phyloP scores from a whole-genome alignment of 2,113 vertebrate genomes.

The Cromileptes altivelis region DNA sequence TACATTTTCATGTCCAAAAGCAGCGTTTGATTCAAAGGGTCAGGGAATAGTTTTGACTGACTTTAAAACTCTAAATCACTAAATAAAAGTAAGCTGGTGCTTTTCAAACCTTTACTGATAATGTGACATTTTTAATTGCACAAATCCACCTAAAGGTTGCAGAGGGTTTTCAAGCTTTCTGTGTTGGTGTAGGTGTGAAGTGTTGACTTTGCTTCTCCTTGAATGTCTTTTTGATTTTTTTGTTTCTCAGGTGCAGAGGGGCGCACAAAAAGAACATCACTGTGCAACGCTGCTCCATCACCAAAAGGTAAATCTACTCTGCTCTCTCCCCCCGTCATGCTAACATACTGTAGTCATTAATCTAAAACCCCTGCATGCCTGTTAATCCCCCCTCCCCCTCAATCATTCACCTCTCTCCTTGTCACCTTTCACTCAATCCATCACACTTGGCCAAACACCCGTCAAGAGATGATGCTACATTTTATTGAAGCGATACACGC shows the following conservation, averaged over 20 bases:
- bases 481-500: conserved; percentile 42
- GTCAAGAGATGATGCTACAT: conserved; percentile 35
- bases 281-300: conserved; percentile 59
- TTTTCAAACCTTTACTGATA: conserved; percentile 3
- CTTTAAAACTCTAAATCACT: neutral
- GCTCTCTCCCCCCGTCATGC: conserved; percentile 31
- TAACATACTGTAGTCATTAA: conserved; percentile 63
- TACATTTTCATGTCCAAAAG: neutral
- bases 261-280: conserved; percentile 48
- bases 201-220: conserved; percentile 19
- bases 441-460: conserved; percentile 44
- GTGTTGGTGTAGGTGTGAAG: neutral
- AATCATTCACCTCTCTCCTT: conserved; percentile 39
- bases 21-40: neutral
- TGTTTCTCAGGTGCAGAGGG: conserved; percentile 76
- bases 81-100: neutral
- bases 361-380: conserved; percentile 56
- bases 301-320: conserved; percentile 77
- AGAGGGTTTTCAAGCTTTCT: conserved; percentile 1
- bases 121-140: conserved; percentile 3
- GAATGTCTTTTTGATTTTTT: conserved; percentile 9
- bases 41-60: neutral
- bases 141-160: neutral
- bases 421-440: conserved; percentile 53
- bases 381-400: conserved; percentile 46